Percentiles rank a stretch among this genome's conserved stretches.
Conservation (phyloP, 2,888 invertebrate genomes). For the Acrobasis consociella region DNA sequence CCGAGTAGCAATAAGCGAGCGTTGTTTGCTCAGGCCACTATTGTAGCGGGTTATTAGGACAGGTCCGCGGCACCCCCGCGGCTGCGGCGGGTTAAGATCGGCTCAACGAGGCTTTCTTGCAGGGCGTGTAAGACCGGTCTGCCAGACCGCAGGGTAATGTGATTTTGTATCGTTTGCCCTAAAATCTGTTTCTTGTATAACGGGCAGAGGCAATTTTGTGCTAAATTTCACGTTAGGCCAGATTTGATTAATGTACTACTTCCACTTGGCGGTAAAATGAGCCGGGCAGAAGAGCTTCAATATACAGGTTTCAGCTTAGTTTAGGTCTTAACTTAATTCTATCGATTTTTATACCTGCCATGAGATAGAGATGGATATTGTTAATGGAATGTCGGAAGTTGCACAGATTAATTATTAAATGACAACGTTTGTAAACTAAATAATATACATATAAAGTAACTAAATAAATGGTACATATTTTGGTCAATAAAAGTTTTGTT, state of each 20-base stretch:
- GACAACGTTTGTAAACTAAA: too few relatives aligned
- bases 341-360: too few relatives aligned
- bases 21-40: constrained; percentile 73
- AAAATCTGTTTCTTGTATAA: not conserved
- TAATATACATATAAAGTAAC: too few relatives aligned
- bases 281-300: not conserved
- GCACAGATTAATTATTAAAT: too few relatives aligned
- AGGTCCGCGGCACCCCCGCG: constrained; percentile 54
- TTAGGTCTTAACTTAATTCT: too few relatives aligned
- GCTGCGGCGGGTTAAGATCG: constrained; percentile 54
- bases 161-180: not conserved
- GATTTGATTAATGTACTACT: not conserved
- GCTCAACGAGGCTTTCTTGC: constrained; percentile 51
- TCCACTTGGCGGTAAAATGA: not conserved
- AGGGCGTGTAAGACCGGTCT: constrained; percentile 7
- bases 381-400: too few relatives aligned
- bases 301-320: not conserved
- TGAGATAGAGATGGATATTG: too few relatives aligned
- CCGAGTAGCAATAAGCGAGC: constrained; percentile 73
- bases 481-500: too few relatives aligned
- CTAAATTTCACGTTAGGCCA: constrained; percentile 3
- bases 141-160: not conserved
- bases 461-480: too few relatives aligned
- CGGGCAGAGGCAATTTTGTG: not conserved
- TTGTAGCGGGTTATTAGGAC: constrained; percentile 75